Conservation (phyloP, 2,888 invertebrate species). For the Mechanitis messenoides region DNA sequence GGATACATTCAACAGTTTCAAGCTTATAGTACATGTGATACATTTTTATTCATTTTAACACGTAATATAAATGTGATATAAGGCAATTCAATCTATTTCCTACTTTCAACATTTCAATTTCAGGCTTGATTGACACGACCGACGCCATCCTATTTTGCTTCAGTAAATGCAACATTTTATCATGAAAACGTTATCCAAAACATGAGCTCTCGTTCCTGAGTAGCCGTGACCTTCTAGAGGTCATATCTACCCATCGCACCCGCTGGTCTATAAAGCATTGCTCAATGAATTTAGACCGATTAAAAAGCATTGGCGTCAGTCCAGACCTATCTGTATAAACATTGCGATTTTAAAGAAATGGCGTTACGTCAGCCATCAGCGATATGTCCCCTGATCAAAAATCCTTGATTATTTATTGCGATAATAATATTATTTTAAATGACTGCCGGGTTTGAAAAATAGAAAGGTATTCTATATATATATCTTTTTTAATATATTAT, state of each 20-base stretch:
- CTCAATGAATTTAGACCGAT: slow-evolving; percentile 70
- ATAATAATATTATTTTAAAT: no score
- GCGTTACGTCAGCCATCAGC: slow-evolving; percentile 55
- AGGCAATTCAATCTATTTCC: slow-evolving; percentile 1
- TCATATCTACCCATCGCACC: slow-evolving; percentile 60
- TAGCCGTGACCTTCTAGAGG: slow-evolving; percentile 61
- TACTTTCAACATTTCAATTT: slow-evolving; percentile 5
- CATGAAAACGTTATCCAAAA: background rate
- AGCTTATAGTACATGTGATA: no score
- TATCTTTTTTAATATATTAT: no score
- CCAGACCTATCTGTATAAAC: slow-evolving; percentile 69
- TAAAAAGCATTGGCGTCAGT: slow-evolving; percentile 68
- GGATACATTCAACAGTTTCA: no score
- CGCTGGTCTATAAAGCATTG: slow-evolving; percentile 62
- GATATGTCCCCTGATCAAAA: slow-evolving; percentile 29
- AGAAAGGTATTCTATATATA: no score
- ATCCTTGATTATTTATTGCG: slow-evolving; percentile 11
- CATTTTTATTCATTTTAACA: no score
- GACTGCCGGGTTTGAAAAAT: no score
- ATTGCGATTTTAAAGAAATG: slow-evolving; percentile 68
- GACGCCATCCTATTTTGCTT: background rate
- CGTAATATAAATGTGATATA: background rate
- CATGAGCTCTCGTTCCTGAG: slow-evolving; percentile 12
- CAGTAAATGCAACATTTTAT: background rate
- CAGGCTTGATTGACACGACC: background rate